Evolutionary conservation across 2,888 invertebrate genomes (phyloP), one percentile per base, ranked within the genome.

Genomic region (Dasypolia templi): DNA sequence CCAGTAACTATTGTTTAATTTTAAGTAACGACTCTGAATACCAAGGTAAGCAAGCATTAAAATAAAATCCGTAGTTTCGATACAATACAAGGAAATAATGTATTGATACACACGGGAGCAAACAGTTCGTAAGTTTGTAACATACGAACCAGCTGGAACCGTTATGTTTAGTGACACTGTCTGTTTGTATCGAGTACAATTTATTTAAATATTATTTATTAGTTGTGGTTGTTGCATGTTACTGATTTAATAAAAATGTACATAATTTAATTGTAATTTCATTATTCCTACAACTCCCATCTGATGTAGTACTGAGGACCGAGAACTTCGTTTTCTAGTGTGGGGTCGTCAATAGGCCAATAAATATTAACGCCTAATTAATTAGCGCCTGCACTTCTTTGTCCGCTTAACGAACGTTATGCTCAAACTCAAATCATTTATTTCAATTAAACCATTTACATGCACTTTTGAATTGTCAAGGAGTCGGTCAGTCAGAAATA

Each of bases 191-290:
- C 14, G 42, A 32, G 32, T 44, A 35, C 19, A 51, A 64, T 53
- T 53, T 73, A 70, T 83, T 73, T 65, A 70, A 65, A 46, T 58
- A 69, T 83, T 79, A 73, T 58, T 76, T 74, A 69, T 65, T 80
- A 53, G 53, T 72, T 29, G 35, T 63, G 78, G 9, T 70, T 64
- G 75, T 74, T 42, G 65, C 44, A 75, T 73, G 55, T 78, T 73
- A 73, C 64, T 76, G 64, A 71, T 51, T 73, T 49, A 81, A 85
- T 72, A 71, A 82, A 85, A 84, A 72, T 86, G 85, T 85, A 85
- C 77, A 85, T 64, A 84, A 72, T 56, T 72, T 32, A 56, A 7
- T 49, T n/a, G 49, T 39, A 39, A 29, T 74, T 77, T 72, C 2
- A 61, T 79, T 63, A 0, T 22, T 26, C 4, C 26, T 35, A 17